Percentiles rank a stretch among this genome's conserved stretches.
Evolutionary conservation across 2,797 vertebrate genomes (phyloP).

Genomic region (Spatula clypeata): DNA sequence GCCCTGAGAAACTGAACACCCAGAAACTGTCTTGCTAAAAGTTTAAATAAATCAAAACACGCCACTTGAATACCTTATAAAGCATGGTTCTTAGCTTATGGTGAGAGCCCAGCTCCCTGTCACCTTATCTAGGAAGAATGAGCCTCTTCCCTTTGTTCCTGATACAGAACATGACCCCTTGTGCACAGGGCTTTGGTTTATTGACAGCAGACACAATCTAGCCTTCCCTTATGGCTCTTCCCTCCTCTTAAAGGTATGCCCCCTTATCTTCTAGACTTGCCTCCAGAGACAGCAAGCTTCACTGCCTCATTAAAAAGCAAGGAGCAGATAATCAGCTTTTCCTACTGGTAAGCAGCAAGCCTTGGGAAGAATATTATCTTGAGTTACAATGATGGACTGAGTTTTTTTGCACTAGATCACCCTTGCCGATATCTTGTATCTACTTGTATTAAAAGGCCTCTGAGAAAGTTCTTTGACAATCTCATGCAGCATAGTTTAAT

Average conservation of each 20-base stretch:
- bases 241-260: not conserved
- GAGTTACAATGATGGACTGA: rapidly evolving
- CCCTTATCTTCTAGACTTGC: not conserved
- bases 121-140: not conserved
- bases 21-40: not conserved
- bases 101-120: not conserved
- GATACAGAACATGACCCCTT: not conserved
- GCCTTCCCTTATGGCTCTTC: not conserved
- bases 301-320: not conserved
- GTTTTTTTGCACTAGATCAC: not conserved
- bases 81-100: not conserved
- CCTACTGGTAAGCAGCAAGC: not conserved
- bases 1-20: not conserved
- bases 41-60: not conserved
- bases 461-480: not conserved
- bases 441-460: not conserved
- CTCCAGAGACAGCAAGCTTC: not conserved
- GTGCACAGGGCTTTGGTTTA: not conserved
- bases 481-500: not conserved
- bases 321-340: not conserved
- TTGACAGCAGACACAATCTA: not conserved
- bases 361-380: not conserved
- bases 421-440: not conserved
- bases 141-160: not conserved
- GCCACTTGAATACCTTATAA: rapidly evolving